Conservation (phyloP, 2,888 invertebrate species). For the Drosophila testacea region DNA sequence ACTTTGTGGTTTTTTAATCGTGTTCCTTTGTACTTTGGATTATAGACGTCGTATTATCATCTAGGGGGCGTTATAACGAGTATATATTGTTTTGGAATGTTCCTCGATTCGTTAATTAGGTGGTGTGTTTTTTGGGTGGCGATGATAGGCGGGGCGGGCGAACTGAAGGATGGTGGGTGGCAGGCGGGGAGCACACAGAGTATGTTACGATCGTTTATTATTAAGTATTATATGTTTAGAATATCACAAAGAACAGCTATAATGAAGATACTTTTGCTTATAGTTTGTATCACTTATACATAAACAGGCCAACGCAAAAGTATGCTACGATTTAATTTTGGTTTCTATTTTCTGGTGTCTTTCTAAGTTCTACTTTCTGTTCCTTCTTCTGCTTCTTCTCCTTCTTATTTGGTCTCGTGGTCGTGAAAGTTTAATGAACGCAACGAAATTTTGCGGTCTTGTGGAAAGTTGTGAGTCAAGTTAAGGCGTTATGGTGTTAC, state of each 20-base stretch:
- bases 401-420: slow-evolving; percentile 58
- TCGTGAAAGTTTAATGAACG: slow-evolving; percentile 75
- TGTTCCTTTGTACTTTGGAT: slow-evolving; percentile 75
- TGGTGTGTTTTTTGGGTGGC: slow-evolving; percentile 57
- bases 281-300: slow-evolving; percentile 32
- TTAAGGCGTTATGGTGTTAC: slow-evolving; percentile 75
- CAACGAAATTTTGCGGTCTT: slow-evolving; percentile 62
- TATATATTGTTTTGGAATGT: neutral
- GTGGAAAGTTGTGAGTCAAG: slow-evolving; percentile 70
- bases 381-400: slow-evolving; percentile 25
- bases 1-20: slow-evolving; percentile 24
- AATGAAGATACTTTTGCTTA: slow-evolving; percentile 20
- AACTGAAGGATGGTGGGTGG: slow-evolving; percentile 53
- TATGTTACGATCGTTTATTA: slow-evolving; percentile 28
- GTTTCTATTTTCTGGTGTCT: slow-evolving; percentile 23
- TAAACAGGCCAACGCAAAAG: slow-evolving; percentile 38
- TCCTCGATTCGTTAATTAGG: slow-evolving; percentile 24
- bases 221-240: slow-evolving; percentile 38
- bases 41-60: slow-evolving; percentile 69
- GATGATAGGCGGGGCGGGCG: slow-evolving; percentile 49
- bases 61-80: slow-evolving; percentile 37
- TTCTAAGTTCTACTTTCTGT: slow-evolving; percentile 3
- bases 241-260: slow-evolving; percentile 57
- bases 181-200: slow-evolving; percentile 46
- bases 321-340: slow-evolving; percentile 43